Evolutionary conservation across 1,140 invertebrate genomes (phyloP).

Genomic region (Drosophila carrolli): DNA sequence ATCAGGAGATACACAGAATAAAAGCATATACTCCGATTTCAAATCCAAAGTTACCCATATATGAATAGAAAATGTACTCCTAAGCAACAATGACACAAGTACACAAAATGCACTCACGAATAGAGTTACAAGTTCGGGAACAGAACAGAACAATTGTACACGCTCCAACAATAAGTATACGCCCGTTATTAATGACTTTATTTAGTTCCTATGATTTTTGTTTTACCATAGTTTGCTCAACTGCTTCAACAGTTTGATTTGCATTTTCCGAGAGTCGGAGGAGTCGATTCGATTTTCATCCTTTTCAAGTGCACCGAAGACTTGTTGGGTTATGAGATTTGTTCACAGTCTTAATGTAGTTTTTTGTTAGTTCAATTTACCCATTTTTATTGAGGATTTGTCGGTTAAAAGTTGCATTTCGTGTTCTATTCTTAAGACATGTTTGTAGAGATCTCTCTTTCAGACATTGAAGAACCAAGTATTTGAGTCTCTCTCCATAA

Average conservation of each 20-base stretch:
- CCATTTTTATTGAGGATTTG: slow-evolving; percentile 23
- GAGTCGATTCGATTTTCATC: slow-evolving; percentile 12
- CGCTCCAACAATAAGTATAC: slow-evolving; percentile 70
- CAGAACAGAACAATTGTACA: slow-evolving; percentile 47
- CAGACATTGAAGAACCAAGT: slow-evolving; percentile 12
- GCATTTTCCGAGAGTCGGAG: slow-evolving; percentile 29
- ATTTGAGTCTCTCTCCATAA: neutral
- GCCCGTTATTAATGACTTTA: slow-evolving; percentile 32
- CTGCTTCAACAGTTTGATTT: slow-evolving; percentile 61
- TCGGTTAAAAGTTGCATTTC: slow-evolving; percentile 19
- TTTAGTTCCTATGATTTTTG: slow-evolving; percentile 40
- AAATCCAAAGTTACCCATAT: slow-evolving; percentile 41
- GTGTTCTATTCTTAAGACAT: slow-evolving; percentile 1
- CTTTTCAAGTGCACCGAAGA: slow-evolving; percentile 56
- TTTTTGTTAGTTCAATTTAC: slow-evolving; percentile 21
- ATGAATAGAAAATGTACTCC: slow-evolving; percentile 51
- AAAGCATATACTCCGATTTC: slow-evolving; percentile 18
- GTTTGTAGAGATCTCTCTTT: slow-evolving; percentile 2
- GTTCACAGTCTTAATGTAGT: slow-evolving; percentile 62
- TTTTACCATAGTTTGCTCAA: slow-evolving; percentile 63
- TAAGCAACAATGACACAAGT: slow-evolving; percentile 67
- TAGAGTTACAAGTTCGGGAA: slow-evolving; percentile 49
- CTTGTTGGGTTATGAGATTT: slow-evolving; percentile 53
- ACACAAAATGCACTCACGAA: slow-evolving; percentile 62
- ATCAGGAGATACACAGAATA: slow-evolving; percentile 9